phyloP scores from a whole-genome alignment of 2,113 vertebrate species.

The Cairina moschata region DNA sequence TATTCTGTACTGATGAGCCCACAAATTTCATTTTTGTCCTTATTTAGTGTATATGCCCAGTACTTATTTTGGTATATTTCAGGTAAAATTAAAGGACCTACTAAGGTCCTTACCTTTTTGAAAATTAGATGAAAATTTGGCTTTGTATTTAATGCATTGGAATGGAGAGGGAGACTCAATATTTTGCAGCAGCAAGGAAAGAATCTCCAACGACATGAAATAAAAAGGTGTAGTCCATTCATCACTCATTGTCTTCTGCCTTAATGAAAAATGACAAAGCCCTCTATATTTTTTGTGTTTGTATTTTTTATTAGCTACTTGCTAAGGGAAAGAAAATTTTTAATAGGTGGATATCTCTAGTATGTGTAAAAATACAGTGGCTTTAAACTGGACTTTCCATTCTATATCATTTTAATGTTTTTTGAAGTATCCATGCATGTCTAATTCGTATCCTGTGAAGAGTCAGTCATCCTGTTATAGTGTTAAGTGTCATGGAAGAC shows the following conservation, averaged over 20 bases:
- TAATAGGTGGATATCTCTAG: not conserved
- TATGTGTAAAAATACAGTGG: not conserved
- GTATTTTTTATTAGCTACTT: not conserved
- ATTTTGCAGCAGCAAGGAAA: not conserved
- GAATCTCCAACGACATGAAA: not conserved
- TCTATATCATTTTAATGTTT: not conserved
- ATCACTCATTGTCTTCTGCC: not conserved
- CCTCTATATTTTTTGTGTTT: not conserved
- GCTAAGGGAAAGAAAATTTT: not conserved
- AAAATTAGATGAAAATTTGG: not conserved
- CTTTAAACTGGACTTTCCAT: not conserved
- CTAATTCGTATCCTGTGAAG: not conserved
- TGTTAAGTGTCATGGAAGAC: not conserved
- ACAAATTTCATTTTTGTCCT: not conserved
- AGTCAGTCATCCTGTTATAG: not conserved
- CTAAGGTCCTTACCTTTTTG: not conserved
- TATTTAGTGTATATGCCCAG: not conserved
- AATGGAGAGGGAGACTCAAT: not conserved
- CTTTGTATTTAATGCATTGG: not conserved
- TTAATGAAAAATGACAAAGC: not conserved
- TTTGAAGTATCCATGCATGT: not conserved
- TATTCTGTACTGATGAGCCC: not conserved
- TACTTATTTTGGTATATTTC: not conserved
- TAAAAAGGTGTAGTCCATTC: not conserved
- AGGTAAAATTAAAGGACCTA: not conserved